Base-by-base conservation (phyloP, 2,888 invertebrate genomes). In the Nipponacmea schrenckii region DNA sequence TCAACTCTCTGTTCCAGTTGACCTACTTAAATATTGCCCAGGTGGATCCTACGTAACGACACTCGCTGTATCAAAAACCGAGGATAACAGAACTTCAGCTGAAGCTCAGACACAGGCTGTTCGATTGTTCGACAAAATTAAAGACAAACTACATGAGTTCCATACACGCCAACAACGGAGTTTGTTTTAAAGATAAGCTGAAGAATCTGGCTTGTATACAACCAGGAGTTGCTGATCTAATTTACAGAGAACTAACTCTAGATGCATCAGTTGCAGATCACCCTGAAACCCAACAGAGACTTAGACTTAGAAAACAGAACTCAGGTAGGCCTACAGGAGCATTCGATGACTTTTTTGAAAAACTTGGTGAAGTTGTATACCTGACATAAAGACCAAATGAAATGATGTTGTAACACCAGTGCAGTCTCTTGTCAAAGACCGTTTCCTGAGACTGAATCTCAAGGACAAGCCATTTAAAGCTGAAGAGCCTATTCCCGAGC, bases 201-300 rank as follows among this genome's bases (percentile, higher is more conserved):
- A 50, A 50, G n/a, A 50, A 50, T 50, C 3, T 50, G n/a, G 17
- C 50, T 3, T n/a, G 15, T 39, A 39, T 44, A 14, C n/a, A 26
- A 12, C 39, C 27, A 65, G n/a, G 14, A 31, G 20, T 65, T 15
- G n/a, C 39, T 31, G 20, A 66, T 44, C 39, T 44, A 31, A 44
- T 66, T 31, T 66, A 66, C 44, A 24, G 39, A 45, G 66, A 65
- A 66, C 66, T 66, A n/a, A 17, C 66, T 31, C n/a, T 66, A n/a
- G 66, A 66, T 66, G 31, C 66, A 15, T 66, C 66, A 31, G 45
- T 44, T 15, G 66, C 20, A n/a, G 17, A 31, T 24, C 26, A 3
- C 44, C 44, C 45, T 27, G 66, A 66, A 45, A 45, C 44, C 14
- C n/a, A 66, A 39, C 31, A 44, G 17, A 17, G 66, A 31, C 24